Evolutionary conservation across 2,888 invertebrate species (phyloP).

Genomic region (Acanthoscelides obtectus): DNA sequence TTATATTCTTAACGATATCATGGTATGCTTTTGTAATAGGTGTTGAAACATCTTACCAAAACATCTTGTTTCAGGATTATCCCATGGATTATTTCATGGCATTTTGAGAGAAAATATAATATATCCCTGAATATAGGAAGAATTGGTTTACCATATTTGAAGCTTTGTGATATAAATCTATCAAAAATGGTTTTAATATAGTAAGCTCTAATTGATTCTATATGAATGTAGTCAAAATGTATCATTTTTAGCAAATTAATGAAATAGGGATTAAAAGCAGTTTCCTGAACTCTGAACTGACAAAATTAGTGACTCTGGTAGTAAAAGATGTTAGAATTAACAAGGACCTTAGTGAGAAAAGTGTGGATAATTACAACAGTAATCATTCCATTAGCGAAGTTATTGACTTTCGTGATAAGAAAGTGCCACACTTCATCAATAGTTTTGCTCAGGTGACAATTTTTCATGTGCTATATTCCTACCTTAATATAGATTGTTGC

Average conservation of each 20-base stretch:
- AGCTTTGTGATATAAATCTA: slow-evolving; percentile 74
- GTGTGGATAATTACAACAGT: slow-evolving; percentile 37
- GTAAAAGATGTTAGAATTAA: slow-evolving; percentile 76
- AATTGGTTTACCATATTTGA: slow-evolving; percentile 75
- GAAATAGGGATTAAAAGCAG: slow-evolving; percentile 82
- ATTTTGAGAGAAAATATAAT: slow-evolving; percentile 73
- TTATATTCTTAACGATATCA: slow-evolving; percentile 26
- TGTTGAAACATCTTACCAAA: neutral
- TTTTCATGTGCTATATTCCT: neutral
- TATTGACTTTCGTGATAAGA: slow-evolving; percentile 66
- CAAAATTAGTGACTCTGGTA: slow-evolving; percentile 77
- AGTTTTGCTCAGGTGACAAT: slow-evolving; percentile 73
- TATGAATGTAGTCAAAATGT: neutral
- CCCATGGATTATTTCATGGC: slow-evolving; percentile 73
- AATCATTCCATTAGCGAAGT: slow-evolving; percentile 43
- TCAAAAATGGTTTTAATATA: slow-evolving; percentile 62
- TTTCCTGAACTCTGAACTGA: slow-evolving; percentile 82
- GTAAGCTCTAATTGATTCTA: slow-evolving; percentile 28
- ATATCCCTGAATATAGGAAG: slow-evolving; percentile 75
- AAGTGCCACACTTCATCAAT: slow-evolving; percentile 73
- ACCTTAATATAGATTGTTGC: no score
- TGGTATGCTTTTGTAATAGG: slow-evolving; percentile 16
- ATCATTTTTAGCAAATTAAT: slow-evolving; percentile 67
- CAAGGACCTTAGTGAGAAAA: slow-evolving; percentile 57
- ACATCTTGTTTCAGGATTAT: slow-evolving; percentile 58